A percentile compares a stretch with the other conserved stretches of the same genome.
Conservation (phyloP, 2,888 invertebrate genomes). For the Trichacis sp. region DNA sequence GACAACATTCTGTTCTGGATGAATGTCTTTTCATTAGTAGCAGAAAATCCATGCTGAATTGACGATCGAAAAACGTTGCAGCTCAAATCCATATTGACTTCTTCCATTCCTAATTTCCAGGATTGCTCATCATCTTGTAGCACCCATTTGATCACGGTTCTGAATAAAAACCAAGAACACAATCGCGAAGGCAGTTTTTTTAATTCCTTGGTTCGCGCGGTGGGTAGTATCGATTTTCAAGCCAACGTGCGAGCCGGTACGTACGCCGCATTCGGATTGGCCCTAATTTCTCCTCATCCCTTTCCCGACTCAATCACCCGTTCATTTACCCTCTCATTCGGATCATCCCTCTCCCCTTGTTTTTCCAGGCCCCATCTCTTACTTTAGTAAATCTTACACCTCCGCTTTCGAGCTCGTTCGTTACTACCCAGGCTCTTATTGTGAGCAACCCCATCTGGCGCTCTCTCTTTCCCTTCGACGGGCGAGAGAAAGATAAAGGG, state of each 20-base stretch:
- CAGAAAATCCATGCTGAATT: too few relatives aligned
- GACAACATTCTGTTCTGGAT: too few relatives aligned
- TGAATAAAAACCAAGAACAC: too few relatives aligned
- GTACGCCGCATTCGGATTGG: conserved; percentile 7
- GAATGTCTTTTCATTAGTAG: too few relatives aligned
- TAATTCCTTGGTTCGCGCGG: neutral
- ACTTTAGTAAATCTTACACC: conserved; percentile 8
- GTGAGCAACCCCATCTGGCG: conserved; percentile 2
- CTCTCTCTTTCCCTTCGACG: neutral
- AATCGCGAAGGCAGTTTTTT: too few relatives aligned
- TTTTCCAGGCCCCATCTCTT: neutral
- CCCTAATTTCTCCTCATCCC: conserved; percentile 1
- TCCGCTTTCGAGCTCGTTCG: conserved; percentile 7
- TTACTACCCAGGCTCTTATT: conserved; percentile 4
- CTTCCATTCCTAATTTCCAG: too few relatives aligned
- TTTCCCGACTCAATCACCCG: conserved; percentile 6
- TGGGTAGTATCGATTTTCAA: neutral
- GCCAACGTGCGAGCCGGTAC: neutral
- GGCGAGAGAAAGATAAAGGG: neutral
- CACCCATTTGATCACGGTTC: too few relatives aligned
- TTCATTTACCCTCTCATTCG: conserved; percentile 7
- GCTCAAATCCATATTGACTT: too few relatives aligned
- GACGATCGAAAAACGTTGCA: too few relatives aligned
- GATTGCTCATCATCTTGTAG: too few relatives aligned
- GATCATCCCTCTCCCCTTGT: conserved; percentile 7